Conservation (phyloP, 1,140 invertebrate genomes). For the Panulirus ornatus region DNA sequence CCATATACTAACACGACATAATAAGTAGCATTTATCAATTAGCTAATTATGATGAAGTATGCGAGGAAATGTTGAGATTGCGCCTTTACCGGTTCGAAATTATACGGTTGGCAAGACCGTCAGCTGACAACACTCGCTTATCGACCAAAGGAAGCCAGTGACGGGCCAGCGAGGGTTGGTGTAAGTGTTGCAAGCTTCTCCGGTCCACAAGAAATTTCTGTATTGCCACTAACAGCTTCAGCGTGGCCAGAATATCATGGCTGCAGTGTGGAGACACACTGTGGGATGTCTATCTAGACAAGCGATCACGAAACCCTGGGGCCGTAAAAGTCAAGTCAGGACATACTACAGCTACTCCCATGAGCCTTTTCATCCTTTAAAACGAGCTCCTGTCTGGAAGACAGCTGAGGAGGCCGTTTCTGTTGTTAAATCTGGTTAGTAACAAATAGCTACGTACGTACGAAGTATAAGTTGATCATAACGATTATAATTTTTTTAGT, state of each 20-base stretch:
- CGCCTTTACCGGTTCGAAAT: too few species aligned
- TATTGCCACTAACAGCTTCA: neutral
- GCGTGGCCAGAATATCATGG: neutral
- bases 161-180: neutral
- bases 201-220: neutral
- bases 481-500: too few species aligned
- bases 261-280: neutral
- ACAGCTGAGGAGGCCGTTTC: conserved; percentile 79
- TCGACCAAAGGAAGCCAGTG: neutral
- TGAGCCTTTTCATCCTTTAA: conserved; percentile 79
- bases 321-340: neutral
- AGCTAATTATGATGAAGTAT: too few species aligned
- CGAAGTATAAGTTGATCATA: too few species aligned
- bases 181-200: neutral
- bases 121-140: too few species aligned
- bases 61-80: too few species aligned
- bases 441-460: too few species aligned
- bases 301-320: neutral
- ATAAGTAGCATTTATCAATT: too few species aligned
- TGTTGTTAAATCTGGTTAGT: conserved; percentile 78
- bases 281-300: neutral
- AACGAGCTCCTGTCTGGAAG: conserved; percentile 77
- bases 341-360: conserved; percentile 77
- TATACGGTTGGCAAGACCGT: too few species aligned
- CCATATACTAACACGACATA: too few species aligned